Conservation (phyloP, 1,140 invertebrate genomes). For the Conus betulinus region DNA sequence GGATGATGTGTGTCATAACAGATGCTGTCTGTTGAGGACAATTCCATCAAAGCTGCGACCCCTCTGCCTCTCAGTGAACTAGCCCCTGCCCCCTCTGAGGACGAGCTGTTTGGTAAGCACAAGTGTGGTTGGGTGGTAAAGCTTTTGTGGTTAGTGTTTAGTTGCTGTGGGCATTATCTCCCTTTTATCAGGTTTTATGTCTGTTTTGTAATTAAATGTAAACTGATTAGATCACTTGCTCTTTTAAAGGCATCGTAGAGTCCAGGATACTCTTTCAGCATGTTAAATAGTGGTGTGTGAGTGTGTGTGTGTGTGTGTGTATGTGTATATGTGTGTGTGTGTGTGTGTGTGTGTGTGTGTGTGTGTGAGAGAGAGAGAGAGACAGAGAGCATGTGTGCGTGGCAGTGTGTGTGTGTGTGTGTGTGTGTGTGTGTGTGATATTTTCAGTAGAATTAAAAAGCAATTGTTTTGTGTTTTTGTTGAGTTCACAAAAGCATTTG, state of each 20-base stretch:
- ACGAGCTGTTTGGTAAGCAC: constrained; percentile 75
- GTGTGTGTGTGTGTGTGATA: not conserved
- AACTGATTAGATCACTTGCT: no score
- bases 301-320: constrained; percentile 6
- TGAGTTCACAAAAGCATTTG: no score
- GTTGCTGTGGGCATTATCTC: no score
- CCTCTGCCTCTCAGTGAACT: constrained; percentile 72
- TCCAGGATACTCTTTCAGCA: no score
- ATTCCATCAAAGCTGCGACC: constrained; percentile 53
- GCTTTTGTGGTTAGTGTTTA: no score
- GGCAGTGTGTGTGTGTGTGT: not conserved
- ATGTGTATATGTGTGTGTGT: not conserved
- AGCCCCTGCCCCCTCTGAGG: constrained; percentile 71
- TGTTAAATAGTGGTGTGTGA: not conserved
- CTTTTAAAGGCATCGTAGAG: no score
- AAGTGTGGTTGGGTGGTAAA: no score
- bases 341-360: not conserved
- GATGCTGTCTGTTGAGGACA: not conserved
- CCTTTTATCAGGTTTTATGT: no score
- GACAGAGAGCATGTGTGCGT: not conserved
- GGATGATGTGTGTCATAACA: not conserved
- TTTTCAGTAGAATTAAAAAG: no score
- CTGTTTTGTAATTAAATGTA: no score
- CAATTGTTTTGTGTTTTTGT: no score
- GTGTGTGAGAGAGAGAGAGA: not conserved